Evolutionary conservation across 2,113 vertebrate species (phyloP), one percentile per base, ranked within the genome.

Genomic region (Cathartes aura): DNA sequence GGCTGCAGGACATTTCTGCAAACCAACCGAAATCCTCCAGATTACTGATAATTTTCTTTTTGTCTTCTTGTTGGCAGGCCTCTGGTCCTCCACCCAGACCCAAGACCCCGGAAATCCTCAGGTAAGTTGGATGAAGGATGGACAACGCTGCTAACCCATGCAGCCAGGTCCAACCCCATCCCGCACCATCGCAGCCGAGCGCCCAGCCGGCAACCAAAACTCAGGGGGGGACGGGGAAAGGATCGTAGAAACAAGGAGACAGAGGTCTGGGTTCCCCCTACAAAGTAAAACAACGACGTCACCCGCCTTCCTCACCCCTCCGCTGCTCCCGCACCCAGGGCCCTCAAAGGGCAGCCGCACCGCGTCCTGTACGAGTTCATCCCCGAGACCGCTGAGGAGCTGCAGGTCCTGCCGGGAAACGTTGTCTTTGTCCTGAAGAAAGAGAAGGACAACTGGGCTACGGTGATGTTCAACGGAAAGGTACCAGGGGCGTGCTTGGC

Each of bases 371-470:
- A 98, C 5, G 98, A 99, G 94, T 99, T 99, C 95, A 97, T 98
- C 62, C 99, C 99, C 0, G 99, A 99, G 98, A 99, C 99, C 0
- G n/a, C 86, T 0, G 98, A 99, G 64, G 99, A 99, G 97, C 97
- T 99, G 85, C 99, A 98, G 34, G 99, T 99, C 43, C 98, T 99
- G 97, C 99, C 99, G 0, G 99, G 99, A 42, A 99, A 99, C 84
- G 98, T 99, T 9, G 99, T 99, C 91, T 99, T 99, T 95, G 99
- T 99, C 58, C 97, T 99, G 96, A 98, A 99, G 97, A 99, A 99
- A 89, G 99, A 98, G 43, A 96, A 96, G 5, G 99, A 99, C 93
- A 99, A 99, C 94, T 99, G 99, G 99, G 99, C 99, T 3, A 99
- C 99, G 0, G 99, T 99, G 93, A 95, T 99, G 93, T 99, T 99